phyloP scores from a whole-genome alignment of 2,888 invertebrate genomes.

The Thyatira batis region DNA sequence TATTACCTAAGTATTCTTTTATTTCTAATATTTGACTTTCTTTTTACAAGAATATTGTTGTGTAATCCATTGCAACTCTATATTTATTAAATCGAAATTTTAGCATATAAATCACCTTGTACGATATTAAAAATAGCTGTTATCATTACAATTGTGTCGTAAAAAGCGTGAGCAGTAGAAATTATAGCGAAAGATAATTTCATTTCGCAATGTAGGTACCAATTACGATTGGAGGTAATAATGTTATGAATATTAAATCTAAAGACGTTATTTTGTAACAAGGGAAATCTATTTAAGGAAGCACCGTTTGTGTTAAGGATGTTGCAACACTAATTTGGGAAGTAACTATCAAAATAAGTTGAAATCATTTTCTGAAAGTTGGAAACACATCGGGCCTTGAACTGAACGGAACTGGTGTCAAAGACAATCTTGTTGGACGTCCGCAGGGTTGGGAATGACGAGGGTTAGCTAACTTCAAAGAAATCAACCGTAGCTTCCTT shows the following conservation, averaged over 20 bases:
- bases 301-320: constrained; percentile 30
- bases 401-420: background rate
- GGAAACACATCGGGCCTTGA: background rate
- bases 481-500: background rate
- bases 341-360: constrained; percentile 4
- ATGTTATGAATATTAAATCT: constrained; percentile 14
- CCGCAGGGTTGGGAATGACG: background rate
- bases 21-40: too few species aligned
- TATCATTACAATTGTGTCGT: constrained; percentile 1
- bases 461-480: constrained; percentile 4
- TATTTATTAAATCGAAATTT: background rate
- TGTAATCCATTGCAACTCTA: background rate
- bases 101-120: constrained; percentile 1
- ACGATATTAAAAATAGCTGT: constrained; percentile 1
- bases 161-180: background rate
- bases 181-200: constrained; percentile 1
- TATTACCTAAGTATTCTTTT: too few species aligned
- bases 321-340: constrained; percentile 28
- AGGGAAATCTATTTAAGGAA: constrained; percentile 31
- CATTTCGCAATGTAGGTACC: constrained; percentile 1
- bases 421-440: background rate
- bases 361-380: constrained; percentile 3
- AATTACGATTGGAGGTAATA: constrained; percentile 12
- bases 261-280: constrained; percentile 35
- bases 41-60: background rate